Base-by-base conservation (phyloP, 1,140 invertebrate species). In the Drosophila albomicans region DNA sequence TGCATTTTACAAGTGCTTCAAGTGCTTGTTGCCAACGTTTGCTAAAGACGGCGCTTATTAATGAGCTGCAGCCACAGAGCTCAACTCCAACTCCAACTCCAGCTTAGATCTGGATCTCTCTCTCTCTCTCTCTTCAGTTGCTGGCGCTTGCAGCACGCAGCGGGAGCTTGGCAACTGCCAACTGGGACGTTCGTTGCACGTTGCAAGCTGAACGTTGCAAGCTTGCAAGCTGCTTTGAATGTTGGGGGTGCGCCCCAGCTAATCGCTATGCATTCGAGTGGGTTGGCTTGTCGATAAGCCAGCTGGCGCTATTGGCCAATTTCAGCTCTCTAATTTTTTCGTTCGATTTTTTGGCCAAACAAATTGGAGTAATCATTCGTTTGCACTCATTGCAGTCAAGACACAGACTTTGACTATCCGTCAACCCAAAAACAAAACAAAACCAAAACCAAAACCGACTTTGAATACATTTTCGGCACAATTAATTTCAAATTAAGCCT, bases 1-100 rank as follows among this genome's bases (percentile, higher is more conserved):
- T 91, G 88, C 89, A 84, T 88, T 88, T 88, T 88, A 88, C 85
- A 88, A 88, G 85, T 84, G 84, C 85, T 88, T 89, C 85, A 89
- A 89, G 85, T 85, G 30, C 30, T 52, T 32, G 75, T 75, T 79
- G 75, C 68, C 75, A 75, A 72, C 78, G 75, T 85, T 81, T 56
- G 81, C 74, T 88, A 87, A 87, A 87, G 84, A 88, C 84, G 84
- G 81, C 77, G 84, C 85, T 87, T 87, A 87, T 87, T 87, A 87
- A 87, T 87, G 84, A 87, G 84, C 80, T 82, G 49, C 5, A 67
- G 43, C 20, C 20, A 25, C 20, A 25, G 20, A 25, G 20, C 20
- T 25, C 20, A 25, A 25, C 75, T 32, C 16, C 5, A 51, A 20
- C n/a, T 30, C 28, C n/a, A n/a, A 3, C 16, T 49, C 20, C 10